Percentiles rank a stretch among this genome's conserved stretches.
Evolutionary conservation across 1,140 invertebrate genomes (phyloP).

Genomic region (Trichonephila inaurata): DNA sequence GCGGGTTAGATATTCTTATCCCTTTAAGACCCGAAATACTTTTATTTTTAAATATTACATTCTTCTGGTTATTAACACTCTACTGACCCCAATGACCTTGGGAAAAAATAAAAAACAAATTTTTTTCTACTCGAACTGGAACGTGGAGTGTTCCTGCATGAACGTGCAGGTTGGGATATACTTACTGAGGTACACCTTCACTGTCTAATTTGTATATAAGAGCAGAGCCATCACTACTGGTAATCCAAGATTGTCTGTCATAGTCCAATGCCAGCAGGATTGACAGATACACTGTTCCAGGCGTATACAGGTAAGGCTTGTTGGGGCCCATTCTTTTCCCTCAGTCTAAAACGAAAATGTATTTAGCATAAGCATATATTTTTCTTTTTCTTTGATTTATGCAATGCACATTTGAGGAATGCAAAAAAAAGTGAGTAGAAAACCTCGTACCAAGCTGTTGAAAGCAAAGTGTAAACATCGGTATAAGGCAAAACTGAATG

Average conservation of each 20-base stretch:
- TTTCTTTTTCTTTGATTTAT: background rate
- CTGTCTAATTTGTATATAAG: constrained; percentile 78
- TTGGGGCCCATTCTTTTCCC: constrained; percentile 61
- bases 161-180: background rate
- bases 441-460: background rate
- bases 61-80: no score
- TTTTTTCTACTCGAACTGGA: no score
- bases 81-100: no score
- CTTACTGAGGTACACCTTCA: constrained; percentile 78
- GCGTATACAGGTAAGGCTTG: constrained; percentile 77
- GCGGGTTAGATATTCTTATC: no score
- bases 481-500: no score
- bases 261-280: constrained; percentile 78
- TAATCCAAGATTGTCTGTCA: constrained; percentile 79
- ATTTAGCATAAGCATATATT: background rate
- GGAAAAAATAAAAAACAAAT: no score
- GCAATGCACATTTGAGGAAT: background rate
- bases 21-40: no score
- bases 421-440: background rate
- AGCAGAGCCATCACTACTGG: constrained; percentile 57
- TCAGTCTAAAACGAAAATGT: background rate
- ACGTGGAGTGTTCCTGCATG: no score
- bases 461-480: background rate
- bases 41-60: no score
- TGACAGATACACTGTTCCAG: constrained; percentile 78